These are phyloP conservation scores for Myxocyprinus asiaticus DNA, from an alignment of 2,113 vertebrate species.

Conservation along the genomic window DNA sequence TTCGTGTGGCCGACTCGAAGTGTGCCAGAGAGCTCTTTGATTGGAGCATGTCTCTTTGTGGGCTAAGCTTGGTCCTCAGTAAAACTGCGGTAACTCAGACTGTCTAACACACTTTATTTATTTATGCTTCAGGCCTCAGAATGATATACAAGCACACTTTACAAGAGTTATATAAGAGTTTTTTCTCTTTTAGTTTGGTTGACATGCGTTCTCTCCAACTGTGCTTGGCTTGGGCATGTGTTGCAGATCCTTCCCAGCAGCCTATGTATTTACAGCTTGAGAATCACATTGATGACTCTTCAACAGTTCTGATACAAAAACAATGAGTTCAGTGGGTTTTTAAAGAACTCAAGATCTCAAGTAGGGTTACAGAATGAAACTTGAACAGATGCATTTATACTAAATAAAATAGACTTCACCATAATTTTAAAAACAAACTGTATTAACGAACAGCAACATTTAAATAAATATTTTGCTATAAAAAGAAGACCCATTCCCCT, in stretches of 20 bases:
- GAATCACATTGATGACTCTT: slow-evolving; percentile 6
- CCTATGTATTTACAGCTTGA: not conserved
- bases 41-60: slow-evolving; percentile 53
- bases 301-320: not conserved
- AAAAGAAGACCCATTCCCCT: too few species aligned
- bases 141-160: slow-evolving; percentile 46
- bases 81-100: slow-evolving; percentile 34
- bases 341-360: too few species aligned
- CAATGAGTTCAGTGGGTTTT: not conserved
- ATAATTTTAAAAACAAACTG: too few species aligned
- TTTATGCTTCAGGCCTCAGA: slow-evolving; percentile 54
- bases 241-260: slow-evolving; percentile 29
- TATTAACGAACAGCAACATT: too few species aligned
- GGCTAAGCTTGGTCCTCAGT: not conserved
- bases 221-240: slow-evolving; percentile 31
- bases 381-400: too few species aligned
- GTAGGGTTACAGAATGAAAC: too few species aligned
- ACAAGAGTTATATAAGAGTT: slow-evolving; percentile 39
- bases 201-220: slow-evolving; percentile 19
- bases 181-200: slow-evolving; percentile 48
- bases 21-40: slow-evolving; percentile 59
- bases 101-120: slow-evolving; percentile 45
- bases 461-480: too few species aligned
- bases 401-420: too few species aligned
- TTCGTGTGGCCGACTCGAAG: slow-evolving; percentile 63